Evolutionary conservation across 2,888 invertebrate species (phyloP), one percentile per base, ranked within the genome.

Genomic region (Ichneumoninae sp.): DNA sequence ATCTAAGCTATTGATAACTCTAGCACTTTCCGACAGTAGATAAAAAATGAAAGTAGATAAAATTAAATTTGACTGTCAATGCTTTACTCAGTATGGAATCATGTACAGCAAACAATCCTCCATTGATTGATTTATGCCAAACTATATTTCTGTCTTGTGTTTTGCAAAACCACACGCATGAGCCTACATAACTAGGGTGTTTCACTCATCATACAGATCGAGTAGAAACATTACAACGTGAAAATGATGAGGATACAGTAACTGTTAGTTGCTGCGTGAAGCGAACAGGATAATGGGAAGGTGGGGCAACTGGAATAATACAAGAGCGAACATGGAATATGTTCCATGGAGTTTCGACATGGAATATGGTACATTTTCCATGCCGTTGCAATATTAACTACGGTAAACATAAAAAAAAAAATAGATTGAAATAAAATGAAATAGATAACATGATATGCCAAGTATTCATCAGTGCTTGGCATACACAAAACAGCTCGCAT

Each of bases 251-350:
- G 47, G 54, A n/a, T 47, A 33, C 44, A 57, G 13, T 2, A 78
- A 78, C 71, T 66, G 82, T 72, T 82, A 82, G 78, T 74, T 57
- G 54, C 65, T 33, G 60, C 62, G 82, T 50, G 69, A 82, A 70
- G 74, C 50, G 65, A 72, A 66, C 62, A 72, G 33, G 65, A 60
- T 82, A 47, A 78, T 68, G 57, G 40, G 57, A 47, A 69, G 33
- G 19, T 40, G n/a, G n/a, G 40, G 30, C 40, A 82, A 68, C 74
- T 66, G 36, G 62, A 78, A 70, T 50, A 69, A 52, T 52, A 65
- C 19, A 40, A 75, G 74, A 62, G 30, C 22, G 52, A 60, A 22
- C 19, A 13, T 80, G 57, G 16, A 22, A 57, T 13, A 57, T 10
- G 26, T 26, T 57, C 1, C 26, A 26, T 26, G 57, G 10, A 57